Conservation (phyloP, 2,797 vertebrate species). For the Hemibagrus guttatus region DNA sequence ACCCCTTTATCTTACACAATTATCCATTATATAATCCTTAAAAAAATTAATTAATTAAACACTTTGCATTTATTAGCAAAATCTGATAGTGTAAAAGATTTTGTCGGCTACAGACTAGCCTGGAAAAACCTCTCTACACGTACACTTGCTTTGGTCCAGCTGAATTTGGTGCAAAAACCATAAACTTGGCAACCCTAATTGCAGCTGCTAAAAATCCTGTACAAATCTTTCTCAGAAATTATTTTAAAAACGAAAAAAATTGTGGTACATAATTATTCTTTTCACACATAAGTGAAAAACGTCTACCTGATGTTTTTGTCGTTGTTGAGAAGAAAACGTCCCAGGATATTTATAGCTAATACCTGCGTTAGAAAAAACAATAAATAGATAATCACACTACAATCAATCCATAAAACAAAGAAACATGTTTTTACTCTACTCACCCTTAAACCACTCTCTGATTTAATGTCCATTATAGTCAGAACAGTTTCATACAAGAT, state of each 20-base stretch:
- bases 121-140: not conserved
- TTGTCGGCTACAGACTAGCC: not conserved
- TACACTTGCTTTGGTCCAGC: not conserved
- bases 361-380: constrained; percentile 75
- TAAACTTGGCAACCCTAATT: not conserved
- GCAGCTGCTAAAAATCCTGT: not conserved
- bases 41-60: not conserved
- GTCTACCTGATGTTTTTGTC: constrained; percentile 96
- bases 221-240: no score
- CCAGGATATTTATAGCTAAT: constrained; percentile 98
- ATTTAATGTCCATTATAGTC: constrained; percentile 99
- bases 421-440: constrained; percentile 59
- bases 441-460: constrained; percentile 96
- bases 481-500: constrained; percentile 99
- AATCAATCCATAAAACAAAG: not conserved
- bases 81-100: not conserved
- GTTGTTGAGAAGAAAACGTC: constrained; percentile 98
- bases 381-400: constrained; percentile 10
- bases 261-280: not conserved
- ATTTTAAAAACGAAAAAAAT: not conserved
- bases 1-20: not conserved
- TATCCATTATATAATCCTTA: not conserved
- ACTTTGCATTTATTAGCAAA: not conserved
- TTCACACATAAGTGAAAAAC: not conserved
- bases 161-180: not conserved